phyloP scores from a whole-genome alignment of 2,113 vertebrate genomes.

The Xenopus tropicalis region DNA sequence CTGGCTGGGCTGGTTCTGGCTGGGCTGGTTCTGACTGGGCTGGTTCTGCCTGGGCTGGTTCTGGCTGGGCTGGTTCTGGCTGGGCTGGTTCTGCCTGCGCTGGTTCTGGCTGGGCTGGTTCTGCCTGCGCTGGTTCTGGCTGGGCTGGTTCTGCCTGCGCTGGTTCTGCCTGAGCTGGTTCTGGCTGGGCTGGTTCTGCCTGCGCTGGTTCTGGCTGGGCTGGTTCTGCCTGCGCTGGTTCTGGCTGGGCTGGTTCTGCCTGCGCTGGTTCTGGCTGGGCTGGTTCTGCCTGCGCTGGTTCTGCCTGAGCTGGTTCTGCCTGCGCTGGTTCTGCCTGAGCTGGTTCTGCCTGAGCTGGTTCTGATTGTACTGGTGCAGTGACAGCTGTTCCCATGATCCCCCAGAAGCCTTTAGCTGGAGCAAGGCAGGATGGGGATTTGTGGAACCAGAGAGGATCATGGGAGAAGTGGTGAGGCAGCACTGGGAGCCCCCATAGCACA shows the following conservation, averaged over 20 bases:
- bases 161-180: background rate
- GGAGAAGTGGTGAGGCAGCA: no score
- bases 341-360: background rate
- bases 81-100: conserved; percentile 6
- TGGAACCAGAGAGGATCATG: no score
- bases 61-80: fast-evolving
- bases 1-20: background rate
- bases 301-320: background rate
- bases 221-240: background rate
- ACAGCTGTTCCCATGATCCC: background rate
- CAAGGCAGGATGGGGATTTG: no score
- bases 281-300: background rate
- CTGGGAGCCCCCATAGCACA: no score
- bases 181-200: background rate
- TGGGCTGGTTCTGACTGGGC: conserved; percentile 6
- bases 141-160: conserved; percentile 6
- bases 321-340: conserved; percentile 6
- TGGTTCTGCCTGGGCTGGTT: background rate
- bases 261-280: conserved; percentile 6
- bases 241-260: background rate
- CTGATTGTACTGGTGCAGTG: no score
- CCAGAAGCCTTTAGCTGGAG: no score
- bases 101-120: background rate
- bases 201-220: conserved; percentile 6
- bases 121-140: background rate